phyloP scores from a whole-genome alignment of 2,113 vertebrate species.

The Uropsilus gracilis region DNA sequence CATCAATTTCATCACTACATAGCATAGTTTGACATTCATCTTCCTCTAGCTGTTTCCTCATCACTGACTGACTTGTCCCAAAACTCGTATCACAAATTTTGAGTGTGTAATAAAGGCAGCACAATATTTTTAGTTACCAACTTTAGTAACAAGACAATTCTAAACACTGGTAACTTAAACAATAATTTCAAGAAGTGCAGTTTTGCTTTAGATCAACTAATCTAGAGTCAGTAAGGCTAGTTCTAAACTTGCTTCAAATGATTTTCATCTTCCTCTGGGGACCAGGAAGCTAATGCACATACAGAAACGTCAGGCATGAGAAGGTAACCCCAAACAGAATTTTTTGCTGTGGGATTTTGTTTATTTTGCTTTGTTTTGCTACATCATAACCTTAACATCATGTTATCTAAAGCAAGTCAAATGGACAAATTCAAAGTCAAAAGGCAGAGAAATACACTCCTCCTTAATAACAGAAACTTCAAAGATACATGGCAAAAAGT shows the following conservation, averaged over 20 bases:
- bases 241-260: not conserved
- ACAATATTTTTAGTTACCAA: not conserved
- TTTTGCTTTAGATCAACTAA: not conserved
- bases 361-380: not conserved
- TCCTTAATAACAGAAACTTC: not conserved
- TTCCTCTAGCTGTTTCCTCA: not conserved
- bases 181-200: not conserved
- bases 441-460: not conserved
- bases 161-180: not conserved
- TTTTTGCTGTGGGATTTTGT: not conserved
- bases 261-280: not conserved
- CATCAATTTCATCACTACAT: not conserved
- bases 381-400: not conserved
- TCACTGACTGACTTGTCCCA: not conserved
- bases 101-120: not conserved
- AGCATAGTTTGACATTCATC: not conserved
- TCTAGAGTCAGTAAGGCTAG: not conserved
- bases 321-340: not conserved
- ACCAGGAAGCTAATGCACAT: not conserved
- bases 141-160: not conserved
- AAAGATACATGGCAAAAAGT: not conserved
- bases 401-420: not conserved
- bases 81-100: not conserved
- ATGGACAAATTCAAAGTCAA: not conserved
- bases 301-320: not conserved